A percentile compares a stretch with the other conserved stretches of the same genome.
Evolutionary conservation across 2,888 invertebrate genomes (phyloP).

Genomic region (Aethes cnicana): DNA sequence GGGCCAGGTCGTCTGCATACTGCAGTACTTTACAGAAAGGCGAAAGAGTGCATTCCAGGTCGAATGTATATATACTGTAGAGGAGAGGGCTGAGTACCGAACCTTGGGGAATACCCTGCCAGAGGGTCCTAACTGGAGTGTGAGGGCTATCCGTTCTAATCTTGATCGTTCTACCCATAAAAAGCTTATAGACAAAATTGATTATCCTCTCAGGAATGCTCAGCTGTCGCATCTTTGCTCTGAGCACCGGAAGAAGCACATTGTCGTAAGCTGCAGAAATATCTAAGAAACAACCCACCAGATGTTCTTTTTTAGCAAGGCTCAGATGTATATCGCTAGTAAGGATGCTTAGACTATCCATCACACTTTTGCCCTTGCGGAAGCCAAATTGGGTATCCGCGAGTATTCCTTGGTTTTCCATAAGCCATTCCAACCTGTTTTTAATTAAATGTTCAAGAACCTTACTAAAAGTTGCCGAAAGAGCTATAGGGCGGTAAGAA

Average conservation of each 20-base stretch:
- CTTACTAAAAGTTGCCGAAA: conserved; percentile 24
- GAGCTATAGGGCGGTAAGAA: conserved; percentile 30
- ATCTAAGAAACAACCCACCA: conserved; percentile 20
- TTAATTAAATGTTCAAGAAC: conserved; percentile 18
- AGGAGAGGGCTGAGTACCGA: conserved; percentile 34
- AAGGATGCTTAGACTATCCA: conserved; percentile 32
- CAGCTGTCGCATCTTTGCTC: conserved; percentile 15
- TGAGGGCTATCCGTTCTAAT: not conserved
- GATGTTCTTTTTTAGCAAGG: conserved; percentile 1
- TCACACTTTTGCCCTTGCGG: conserved; percentile 19
- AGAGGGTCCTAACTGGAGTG: conserved; percentile 23
- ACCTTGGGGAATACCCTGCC: conserved; percentile 35
- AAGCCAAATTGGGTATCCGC: not conserved
- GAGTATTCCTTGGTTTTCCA: conserved; percentile 16
- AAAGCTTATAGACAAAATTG: not conserved
- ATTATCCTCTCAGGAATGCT: conserved; percentile 16
- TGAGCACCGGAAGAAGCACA: conserved; percentile 21
- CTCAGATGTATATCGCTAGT: conserved; percentile 17
- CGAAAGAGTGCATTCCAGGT: conserved; percentile 12
- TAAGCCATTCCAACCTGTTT: conserved; percentile 15
- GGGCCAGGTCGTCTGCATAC: conserved; percentile 33
- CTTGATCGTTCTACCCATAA: not conserved
- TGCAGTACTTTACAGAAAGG: conserved; percentile 25
- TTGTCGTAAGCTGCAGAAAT: conserved; percentile 23
- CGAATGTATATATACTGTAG: conserved; percentile 31